Evolutionary conservation across 2,888 invertebrate species (phyloP), one percentile per base, ranked within the genome.

Genomic region (Brassicogethes aeneus): DNA sequence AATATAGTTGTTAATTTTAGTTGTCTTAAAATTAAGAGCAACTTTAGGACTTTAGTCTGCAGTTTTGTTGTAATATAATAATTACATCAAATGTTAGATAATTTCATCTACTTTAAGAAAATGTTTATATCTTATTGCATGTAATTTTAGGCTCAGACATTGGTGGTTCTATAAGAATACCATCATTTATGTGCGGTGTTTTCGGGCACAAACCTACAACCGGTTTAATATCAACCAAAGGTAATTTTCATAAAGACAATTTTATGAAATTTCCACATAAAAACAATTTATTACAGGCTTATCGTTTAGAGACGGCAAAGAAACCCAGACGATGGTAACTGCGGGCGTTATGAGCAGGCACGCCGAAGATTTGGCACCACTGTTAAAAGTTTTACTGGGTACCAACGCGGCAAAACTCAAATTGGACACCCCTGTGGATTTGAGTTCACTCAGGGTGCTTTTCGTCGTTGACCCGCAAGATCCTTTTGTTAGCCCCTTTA

Each of bases 91-190:
- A n/a, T n/a, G n/a, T n/a, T n/a, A n/a, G n/a, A n/a, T n/a, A n/a
- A n/a, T n/a, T n/a, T n/a, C n/a, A n/a, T n/a, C n/a, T n/a, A n/a
- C n/a, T n/a, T n/a, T n/a, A n/a, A n/a, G n/a, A n/a, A n/a, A n/a
- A n/a, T n/a, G n/a, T n/a, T n/a, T n/a, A 23, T 7, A 23, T n/a
- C n/a, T n/a, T n/a, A n/a, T n/a, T n/a, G n/a, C n/a, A n/a, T n/a
- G n/a, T n/a, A n/a, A n/a, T 52, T 56, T 35, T 50, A 78, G 79
- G 82, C 16, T 85, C 86, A 0, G 97, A 97, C 64, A 94, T 97
- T 55, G 96, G 95, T n/a, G 97, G 97, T 0, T 94, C 94, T 2
- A 87, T 91, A 35, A 78, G 97, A 17, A 90, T 93, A 77, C 94
- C 94, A 0, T 80, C 86, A 0, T 90, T 86, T 65, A 91, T 82